phyloP scores from a whole-genome alignment of 2,113 vertebrate species.

The Paracyprichromis sp. region DNA sequence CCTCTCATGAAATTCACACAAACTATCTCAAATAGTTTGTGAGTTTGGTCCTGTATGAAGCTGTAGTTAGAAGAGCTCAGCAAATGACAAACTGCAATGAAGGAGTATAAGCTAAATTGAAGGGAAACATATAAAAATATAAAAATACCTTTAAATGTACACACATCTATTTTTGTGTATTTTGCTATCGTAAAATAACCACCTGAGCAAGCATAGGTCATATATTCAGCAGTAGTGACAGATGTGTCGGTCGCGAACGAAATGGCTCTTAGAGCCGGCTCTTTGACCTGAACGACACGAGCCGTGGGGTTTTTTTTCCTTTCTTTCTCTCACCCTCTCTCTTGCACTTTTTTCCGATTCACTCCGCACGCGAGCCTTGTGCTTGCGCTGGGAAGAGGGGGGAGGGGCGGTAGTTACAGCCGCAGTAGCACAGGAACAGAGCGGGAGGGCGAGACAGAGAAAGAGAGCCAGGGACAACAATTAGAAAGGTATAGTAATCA shows the following conservation, averaged over 20 bases:
- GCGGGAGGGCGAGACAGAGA: fast-evolving
- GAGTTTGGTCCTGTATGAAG: background rate
- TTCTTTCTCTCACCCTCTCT: background rate
- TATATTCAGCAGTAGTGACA: background rate
- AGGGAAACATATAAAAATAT: background rate
- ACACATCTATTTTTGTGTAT: background rate
- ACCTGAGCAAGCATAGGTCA: background rate
- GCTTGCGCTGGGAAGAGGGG: background rate
- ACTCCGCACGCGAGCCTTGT: fast-evolving
- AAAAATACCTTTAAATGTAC: background rate
- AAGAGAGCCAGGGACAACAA: background rate
- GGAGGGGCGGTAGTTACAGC: background rate
- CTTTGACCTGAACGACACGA: fast-evolving
- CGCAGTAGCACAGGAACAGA: background rate
- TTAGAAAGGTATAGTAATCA: background rate
- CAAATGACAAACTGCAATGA: background rate
- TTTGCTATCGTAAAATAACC: background rate
- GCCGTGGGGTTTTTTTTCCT: fast-evolving
- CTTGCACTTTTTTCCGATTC: fast-evolving
- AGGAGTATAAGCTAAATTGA: background rate
- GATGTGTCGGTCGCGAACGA: background rate
- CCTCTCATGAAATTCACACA: background rate
- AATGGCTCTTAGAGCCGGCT: fast-evolving
- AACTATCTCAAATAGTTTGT: background rate
- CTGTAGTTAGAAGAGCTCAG: background rate